phyloP scores from a whole-genome alignment of 2,797 vertebrate species.

The Tiaroga cobitis region DNA sequence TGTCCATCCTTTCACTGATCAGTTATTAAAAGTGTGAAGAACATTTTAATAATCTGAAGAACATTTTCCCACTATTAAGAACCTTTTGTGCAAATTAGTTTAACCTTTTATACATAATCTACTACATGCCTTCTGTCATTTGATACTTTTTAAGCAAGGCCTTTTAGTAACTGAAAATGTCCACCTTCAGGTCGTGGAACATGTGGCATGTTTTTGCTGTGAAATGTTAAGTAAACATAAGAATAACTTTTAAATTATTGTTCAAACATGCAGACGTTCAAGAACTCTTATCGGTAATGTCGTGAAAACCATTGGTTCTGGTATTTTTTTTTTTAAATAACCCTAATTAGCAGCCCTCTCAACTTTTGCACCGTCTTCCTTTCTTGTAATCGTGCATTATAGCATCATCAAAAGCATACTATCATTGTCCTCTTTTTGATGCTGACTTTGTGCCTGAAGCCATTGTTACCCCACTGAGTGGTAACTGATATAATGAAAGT shows the following conservation, averaged over 20 bases:
- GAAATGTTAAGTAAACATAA: neutral
- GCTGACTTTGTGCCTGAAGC: conserved; percentile 44
- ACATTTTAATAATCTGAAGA: too few species aligned
- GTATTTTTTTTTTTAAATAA: neutral
- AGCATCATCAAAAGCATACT: conserved; percentile 49
- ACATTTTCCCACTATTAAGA: too few species aligned
- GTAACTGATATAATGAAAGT: conserved; percentile 53
- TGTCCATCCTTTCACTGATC: too few species aligned
- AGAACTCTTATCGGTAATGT: neutral
- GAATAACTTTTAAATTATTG: neutral
- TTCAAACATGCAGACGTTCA: neutral
- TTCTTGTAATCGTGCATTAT: conserved; percentile 24
- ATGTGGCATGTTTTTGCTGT: neutral
- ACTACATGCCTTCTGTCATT: neutral
- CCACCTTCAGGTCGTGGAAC: neutral
- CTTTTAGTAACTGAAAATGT: neutral
- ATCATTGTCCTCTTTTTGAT: conserved; percentile 59
- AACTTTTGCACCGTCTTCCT: neutral
- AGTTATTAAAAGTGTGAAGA: too few species aligned
- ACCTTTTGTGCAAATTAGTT: neutral
- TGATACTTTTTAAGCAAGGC: neutral
- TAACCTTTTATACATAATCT: neutral
- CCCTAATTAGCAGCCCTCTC: neutral
- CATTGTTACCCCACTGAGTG: conserved; percentile 43
- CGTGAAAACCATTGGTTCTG: neutral